Percentiles rank a stretch among this genome's conserved stretches.
Evolutionary conservation across 1,140 invertebrate species (phyloP).

Genomic region (Zaprionus vittiger): DNA sequence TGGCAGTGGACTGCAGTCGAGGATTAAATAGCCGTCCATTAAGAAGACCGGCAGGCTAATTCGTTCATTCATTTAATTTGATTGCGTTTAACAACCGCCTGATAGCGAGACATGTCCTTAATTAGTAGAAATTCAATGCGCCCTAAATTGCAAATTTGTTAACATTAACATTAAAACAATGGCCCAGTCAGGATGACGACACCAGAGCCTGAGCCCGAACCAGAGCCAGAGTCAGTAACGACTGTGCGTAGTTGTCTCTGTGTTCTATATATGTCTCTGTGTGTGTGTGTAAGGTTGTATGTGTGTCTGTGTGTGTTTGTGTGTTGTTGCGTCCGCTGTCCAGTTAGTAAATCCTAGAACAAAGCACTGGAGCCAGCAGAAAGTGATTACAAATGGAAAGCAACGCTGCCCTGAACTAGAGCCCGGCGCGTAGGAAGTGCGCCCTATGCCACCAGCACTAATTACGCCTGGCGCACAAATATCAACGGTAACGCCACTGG

Average conservation of each 20-base stretch:
- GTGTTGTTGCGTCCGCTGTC: constrained; percentile 30
- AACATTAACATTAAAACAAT: constrained; percentile 56
- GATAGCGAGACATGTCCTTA: constrained; percentile 31
- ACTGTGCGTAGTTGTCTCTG: background rate
- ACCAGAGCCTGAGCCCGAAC: constrained; percentile 20
- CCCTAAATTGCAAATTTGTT: constrained; percentile 59
- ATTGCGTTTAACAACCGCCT: constrained; percentile 40
- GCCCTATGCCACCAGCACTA: constrained; percentile 78
- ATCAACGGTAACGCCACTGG: constrained; percentile 57
- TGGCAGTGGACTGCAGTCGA: background rate
- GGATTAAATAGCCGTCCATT: constrained; percentile 6
- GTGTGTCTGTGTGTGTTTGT: constrained; percentile 5
- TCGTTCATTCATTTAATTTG: constrained; percentile 31
- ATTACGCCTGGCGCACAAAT: constrained; percentile 75
- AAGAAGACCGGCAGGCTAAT: background rate
- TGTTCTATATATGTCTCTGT: constrained; percentile 16
- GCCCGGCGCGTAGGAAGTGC: constrained; percentile 55
- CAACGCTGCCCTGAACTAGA: constrained; percentile 36
- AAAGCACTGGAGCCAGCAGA: constrained; percentile 50
- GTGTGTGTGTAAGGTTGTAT: constrained; percentile 38
- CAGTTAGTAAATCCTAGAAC: constrained; percentile 63
- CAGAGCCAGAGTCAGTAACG: background rate
- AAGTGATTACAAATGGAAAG: constrained; percentile 75
- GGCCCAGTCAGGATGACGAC: constrained; percentile 14
- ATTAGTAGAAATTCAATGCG: constrained; percentile 69